Conservation (phyloP, 2,888 invertebrate genomes). For the Leucoptera coffeella region DNA sequence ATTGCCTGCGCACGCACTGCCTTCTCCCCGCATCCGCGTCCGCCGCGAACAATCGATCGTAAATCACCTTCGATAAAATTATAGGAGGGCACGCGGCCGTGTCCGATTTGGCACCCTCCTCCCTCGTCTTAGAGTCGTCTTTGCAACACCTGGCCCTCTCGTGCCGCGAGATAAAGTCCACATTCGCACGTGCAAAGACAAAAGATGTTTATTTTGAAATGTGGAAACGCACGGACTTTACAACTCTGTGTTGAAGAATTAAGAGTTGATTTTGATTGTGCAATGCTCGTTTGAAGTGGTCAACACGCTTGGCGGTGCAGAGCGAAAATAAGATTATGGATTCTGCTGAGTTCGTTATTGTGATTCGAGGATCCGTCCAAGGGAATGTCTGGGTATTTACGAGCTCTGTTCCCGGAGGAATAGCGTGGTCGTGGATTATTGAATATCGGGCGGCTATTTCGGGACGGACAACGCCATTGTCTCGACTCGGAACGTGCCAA, state of each 20-base stretch:
- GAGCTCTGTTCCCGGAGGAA: constrained; percentile 42
- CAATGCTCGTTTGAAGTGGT: no score
- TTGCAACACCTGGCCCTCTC: constrained; percentile 15
- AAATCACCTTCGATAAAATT: constrained; percentile 54
- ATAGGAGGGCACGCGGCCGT: constrained; percentile 44
- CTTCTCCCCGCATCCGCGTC: constrained; percentile 35
- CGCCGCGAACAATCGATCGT: constrained; percentile 52
- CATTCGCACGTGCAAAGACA: constrained; percentile 45
- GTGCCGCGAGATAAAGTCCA: constrained; percentile 45
- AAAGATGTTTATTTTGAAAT: constrained; percentile 49
- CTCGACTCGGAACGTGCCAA: no score
- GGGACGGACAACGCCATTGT: no score
- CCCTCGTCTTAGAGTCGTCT: constrained; percentile 14
- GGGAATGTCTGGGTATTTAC: constrained; percentile 47
- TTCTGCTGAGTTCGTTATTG: constrained; percentile 52
- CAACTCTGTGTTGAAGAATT: no score
- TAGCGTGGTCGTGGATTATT: constrained; percentile 20
- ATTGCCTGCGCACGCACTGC: constrained; percentile 22
- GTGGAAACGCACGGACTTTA: no score
- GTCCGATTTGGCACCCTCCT: constrained; percentile 37
- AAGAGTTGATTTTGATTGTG: constrained; percentile 22
- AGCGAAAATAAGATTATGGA: constrained; percentile 56
- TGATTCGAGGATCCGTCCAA: constrained; percentile 51
- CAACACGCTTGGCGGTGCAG: constrained; percentile 49
- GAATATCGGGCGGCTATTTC: no score